Base-by-base conservation (phyloP, 1,140 invertebrate genomes). In the Drosophila oshimai region DNA sequence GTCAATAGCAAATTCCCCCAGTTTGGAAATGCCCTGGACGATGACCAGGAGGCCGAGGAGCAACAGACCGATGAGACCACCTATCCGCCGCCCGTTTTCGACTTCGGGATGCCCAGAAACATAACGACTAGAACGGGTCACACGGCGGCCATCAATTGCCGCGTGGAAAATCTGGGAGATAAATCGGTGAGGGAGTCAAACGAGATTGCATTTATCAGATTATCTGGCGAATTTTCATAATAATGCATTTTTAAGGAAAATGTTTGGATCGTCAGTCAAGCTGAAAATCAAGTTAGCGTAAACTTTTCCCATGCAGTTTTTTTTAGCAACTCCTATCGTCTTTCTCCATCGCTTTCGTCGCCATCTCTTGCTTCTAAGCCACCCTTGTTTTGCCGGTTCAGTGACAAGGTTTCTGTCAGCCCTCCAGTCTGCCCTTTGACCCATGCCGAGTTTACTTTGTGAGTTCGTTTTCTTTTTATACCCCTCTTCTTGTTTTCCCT, bases 141-240 rank as follows among this genome's bases (percentile, higher is more conserved):
- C 91, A 96, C 95, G 57, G 96, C 95, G 34, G 96, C 96, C 91
- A 93, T 97, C 71, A 95, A 96, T 90, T 97, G 96, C 91, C 93
- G 95, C 77, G 95, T 96, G 58, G 94, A 96, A 91, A 95, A 96
- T 75, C 93, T 96, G 24, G 95, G 95, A 31, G 96, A 97, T 91
- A 96, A 96, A 92, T 95, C 95, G 92, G 95, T 96, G 91, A 95
- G 95, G 46, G 42, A 46, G 57, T 50, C 42, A 64, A 65, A n/a
- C n/a, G 60, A 33, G 62, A 65, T 50, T 50, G 60, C 62, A 33
- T 65, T 65, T 50, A 26, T 39, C 26, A 33, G 51, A 41, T 84
- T 79, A 64, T 75, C 3, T 4, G 10, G 3, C 44, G 12, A 49
- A 47, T 45, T 49, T 57, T 49, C 22, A 29, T 57, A 60, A 72